Conservation (phyloP, 2,888 invertebrate genomes). For the Agapetus fuscipes region DNA sequence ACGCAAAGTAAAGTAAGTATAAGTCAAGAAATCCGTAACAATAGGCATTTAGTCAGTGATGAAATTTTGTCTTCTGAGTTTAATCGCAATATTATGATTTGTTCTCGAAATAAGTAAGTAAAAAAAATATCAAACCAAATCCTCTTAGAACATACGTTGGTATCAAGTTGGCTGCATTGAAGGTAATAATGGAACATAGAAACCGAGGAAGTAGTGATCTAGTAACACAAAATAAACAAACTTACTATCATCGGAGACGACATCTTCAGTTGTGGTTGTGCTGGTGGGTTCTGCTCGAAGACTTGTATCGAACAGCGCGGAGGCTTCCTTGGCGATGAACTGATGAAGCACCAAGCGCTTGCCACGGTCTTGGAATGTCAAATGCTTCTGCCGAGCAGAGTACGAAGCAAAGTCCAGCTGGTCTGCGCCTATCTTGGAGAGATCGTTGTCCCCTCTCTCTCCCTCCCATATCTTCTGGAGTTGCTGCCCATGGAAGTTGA, state of each 20-base stretch:
- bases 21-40: too few relatives aligned
- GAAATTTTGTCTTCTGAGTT: too few relatives aligned
- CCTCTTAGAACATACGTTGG: too few relatives aligned
- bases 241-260: constrained; percentile 48
- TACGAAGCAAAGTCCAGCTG: constrained; percentile 64
- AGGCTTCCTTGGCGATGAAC: constrained; percentile 79
- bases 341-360: constrained; percentile 77
- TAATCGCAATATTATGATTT: too few relatives aligned
- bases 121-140: too few relatives aligned
- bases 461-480: constrained; percentile 82
- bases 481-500: constrained; percentile 82
- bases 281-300: constrained; percentile 41
- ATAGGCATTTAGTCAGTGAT: too few relatives aligned
- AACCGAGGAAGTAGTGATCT: too few relatives aligned
- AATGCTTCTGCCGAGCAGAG: constrained; percentile 67
- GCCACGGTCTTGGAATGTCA: constrained; percentile 75
- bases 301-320: constrained; percentile 57
- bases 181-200: too few relatives aligned
- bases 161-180: too few relatives aligned
- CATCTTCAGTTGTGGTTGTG: constrained; percentile 44
- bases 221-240: too few relatives aligned
- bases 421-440: constrained; percentile 51
- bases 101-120: too few relatives aligned
- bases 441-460: constrained; percentile 69
- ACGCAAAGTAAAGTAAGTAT: too few relatives aligned